A percentile compares a stretch with the other conserved stretches of the same genome.
These are phyloP conservation scores for Andrena praecox DNA, from an alignment of 2,888 invertebrate species.

Conservation along the genomic window DNA sequence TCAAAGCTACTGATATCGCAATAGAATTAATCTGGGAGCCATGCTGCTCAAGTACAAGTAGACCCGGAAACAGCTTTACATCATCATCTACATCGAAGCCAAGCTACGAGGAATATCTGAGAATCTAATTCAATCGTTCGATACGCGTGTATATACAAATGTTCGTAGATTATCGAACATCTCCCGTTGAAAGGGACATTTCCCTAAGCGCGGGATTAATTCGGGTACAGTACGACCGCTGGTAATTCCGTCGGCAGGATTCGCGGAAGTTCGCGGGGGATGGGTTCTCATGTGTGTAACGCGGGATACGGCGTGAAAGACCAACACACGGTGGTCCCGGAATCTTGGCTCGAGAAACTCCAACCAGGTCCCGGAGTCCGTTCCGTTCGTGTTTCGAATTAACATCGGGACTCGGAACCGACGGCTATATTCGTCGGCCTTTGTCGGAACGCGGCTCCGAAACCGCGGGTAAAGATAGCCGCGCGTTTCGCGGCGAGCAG, in stretches of 20 bases:
- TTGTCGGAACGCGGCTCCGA: slow-evolving; percentile 64
- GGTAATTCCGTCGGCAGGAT: slow-evolving; percentile 25
- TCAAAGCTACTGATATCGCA: no score
- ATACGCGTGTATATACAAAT: background rate
- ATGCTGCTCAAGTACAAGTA: no score
- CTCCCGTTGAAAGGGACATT: background rate
- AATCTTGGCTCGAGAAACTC: slow-evolving; percentile 65
- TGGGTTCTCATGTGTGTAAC: slow-evolving; percentile 17
- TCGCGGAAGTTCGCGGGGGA: slow-evolving; percentile 18
- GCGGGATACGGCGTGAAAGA: slow-evolving; percentile 39
- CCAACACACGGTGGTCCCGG: slow-evolving; percentile 43
- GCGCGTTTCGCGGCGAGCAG: slow-evolving; percentile 59
- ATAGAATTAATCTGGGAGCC: no score
- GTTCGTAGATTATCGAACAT: background rate
- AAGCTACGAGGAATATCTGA: background rate
- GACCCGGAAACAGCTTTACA: no score
- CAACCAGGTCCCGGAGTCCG: slow-evolving; percentile 15
- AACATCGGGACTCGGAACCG: slow-evolving; percentile 62
- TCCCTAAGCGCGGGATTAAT: slow-evolving; percentile 25
- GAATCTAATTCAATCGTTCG: background rate
- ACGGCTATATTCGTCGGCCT: slow-evolving; percentile 71
- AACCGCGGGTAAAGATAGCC: slow-evolving; percentile 69
- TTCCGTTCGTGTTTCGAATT: slow-evolving; percentile 70
- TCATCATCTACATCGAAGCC: background rate
- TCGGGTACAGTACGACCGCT: slow-evolving; percentile 1